A percentile compares a stretch with the other conserved stretches of the same genome.
These are phyloP conservation scores for Coptotermes formosanus DNA, from an alignment of 1,140 invertebrate species.

Conservation along the genomic window DNA sequence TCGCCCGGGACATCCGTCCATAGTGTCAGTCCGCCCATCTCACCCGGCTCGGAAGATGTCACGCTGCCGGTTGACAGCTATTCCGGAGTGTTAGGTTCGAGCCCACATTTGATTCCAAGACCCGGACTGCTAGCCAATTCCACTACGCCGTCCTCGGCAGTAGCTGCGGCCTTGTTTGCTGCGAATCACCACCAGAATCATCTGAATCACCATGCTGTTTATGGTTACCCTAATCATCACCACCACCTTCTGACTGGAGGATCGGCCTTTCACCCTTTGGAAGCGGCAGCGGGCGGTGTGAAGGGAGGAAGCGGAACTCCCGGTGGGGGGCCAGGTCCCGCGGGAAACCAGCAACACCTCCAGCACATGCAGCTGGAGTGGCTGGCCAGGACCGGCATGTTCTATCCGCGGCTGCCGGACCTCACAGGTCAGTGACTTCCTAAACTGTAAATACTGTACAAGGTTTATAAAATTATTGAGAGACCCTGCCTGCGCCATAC, in stretches of 20 bases:
- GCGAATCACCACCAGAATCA: background rate
- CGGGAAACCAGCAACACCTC: slow-evolving; percentile 52
- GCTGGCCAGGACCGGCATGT: slow-evolving; percentile 79
- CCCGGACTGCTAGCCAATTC: slow-evolving; percentile 19
- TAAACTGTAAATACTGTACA: too few species aligned
- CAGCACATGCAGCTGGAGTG: slow-evolving; percentile 83
- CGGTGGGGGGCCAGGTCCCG: background rate
- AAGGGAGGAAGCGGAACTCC: background rate
- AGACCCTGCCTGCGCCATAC: background rate
- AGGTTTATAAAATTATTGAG: too few species aligned
- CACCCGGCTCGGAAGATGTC: slow-evolving; percentile 39
- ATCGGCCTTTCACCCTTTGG: slow-evolving; percentile 33
- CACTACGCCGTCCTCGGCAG: background rate
- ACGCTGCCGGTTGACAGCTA: slow-evolving; percentile 22
- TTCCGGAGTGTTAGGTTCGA: background rate
- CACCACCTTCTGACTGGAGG: background rate
- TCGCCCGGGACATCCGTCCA: slow-evolving; percentile 28
- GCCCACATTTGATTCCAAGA: slow-evolving; percentile 26
- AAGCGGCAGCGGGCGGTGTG: background rate
- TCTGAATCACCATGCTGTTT: slow-evolving; percentile 7
- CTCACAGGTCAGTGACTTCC: slow-evolving; percentile 50
- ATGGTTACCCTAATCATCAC: background rate
- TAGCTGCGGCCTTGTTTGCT: background rate
- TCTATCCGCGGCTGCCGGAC: slow-evolving; percentile 75
- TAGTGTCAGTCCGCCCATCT: slow-evolving; percentile 40